Evolutionary conservation across 2,888 invertebrate species (phyloP).

Genomic region (Papilio elwesi): DNA sequence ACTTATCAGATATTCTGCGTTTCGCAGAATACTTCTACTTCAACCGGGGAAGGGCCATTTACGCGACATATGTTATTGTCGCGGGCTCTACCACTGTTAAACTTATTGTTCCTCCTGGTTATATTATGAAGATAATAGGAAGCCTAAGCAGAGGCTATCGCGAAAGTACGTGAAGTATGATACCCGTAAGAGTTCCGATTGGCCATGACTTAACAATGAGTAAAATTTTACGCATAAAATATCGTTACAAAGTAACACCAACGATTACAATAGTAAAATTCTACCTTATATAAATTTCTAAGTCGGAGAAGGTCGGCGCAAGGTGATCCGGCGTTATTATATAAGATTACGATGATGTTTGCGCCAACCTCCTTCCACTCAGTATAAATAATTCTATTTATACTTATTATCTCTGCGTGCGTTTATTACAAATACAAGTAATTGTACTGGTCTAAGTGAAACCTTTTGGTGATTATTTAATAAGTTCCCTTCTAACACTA

Average conservation of each 20-base stretch:
- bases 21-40: too few relatives aligned
- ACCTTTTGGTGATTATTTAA: too few relatives aligned
- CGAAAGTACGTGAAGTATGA: too few relatives aligned
- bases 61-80: too few relatives aligned
- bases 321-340: constrained; percentile 31
- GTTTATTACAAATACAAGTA: neutral
- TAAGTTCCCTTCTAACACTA: too few relatives aligned
- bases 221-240: neutral
- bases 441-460: neutral
- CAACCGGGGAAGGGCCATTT: too few relatives aligned
- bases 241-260: too few relatives aligned
- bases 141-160: too few relatives aligned
- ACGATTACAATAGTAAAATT: constrained; percentile 9
- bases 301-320: constrained; percentile 31
- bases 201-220: neutral
- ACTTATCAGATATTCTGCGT: too few relatives aligned
- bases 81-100: too few relatives aligned
- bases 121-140: too few relatives aligned
- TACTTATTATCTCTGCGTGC: constrained; percentile 13
- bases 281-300: constrained; percentile 41
- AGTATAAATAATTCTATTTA: constrained; percentile 16
- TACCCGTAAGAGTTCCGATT: neutral
- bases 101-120: too few relatives aligned
- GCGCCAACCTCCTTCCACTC: constrained; percentile 13
- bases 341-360: constrained; percentile 26